These are phyloP conservation scores for Chlorodrepanis virens DNA, from an alignment of 2,113 vertebrate genomes.

Conservation along the genomic window DNA sequence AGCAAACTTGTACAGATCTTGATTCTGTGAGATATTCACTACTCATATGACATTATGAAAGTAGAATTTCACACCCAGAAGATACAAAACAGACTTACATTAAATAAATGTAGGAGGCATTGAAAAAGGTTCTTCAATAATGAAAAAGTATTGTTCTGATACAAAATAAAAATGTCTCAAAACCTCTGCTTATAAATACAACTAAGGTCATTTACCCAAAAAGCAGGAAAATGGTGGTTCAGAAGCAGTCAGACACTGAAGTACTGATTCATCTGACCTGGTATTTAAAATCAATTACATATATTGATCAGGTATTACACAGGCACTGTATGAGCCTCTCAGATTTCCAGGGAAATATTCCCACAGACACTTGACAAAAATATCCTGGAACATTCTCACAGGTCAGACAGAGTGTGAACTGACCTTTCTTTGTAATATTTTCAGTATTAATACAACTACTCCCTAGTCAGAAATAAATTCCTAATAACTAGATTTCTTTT, in stretches of 20 bases:
- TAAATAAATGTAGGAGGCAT: neutral
- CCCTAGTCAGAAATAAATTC: neutral
- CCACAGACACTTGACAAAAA: neutral
- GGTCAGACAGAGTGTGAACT: neutral
- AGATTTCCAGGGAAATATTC: neutral
- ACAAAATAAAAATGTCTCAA: neutral
- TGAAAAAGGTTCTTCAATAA: neutral
- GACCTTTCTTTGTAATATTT: neutral
- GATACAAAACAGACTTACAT: neutral
- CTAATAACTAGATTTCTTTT: neutral
- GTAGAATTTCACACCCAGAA: neutral
- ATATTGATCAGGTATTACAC: neutral
- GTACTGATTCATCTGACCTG: neutral
- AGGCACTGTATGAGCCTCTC: neutral
- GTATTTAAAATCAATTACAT: neutral
- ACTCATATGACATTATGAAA: neutral
- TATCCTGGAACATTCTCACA: neutral
- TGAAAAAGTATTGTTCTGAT: neutral
- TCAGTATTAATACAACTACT: neutral
- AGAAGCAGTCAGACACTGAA: neutral
- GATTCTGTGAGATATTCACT: neutral
- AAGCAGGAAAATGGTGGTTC: neutral
- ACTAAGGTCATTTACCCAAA: neutral
- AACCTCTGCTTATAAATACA: neutral
- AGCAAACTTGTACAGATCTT: neutral